phyloP scores from a whole-genome alignment of 2,113 vertebrate genomes.

The Willisornis vidua region DNA sequence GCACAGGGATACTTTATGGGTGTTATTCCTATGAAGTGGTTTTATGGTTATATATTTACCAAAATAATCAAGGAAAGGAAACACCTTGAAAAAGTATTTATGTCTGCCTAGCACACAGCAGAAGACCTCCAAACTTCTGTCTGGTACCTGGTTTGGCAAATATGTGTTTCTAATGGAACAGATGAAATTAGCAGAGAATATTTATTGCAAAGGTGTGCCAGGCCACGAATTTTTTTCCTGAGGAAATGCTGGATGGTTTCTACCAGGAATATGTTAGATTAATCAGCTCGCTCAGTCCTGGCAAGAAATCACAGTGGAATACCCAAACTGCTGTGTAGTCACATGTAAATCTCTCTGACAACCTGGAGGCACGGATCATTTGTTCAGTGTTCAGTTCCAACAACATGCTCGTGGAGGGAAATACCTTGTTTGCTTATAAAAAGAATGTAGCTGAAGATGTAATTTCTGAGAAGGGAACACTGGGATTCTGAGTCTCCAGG shows the following conservation, averaged over 20 bases:
- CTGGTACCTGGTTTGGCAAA: not conserved
- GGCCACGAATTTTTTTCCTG: not conserved
- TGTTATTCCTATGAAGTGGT: not conserved
- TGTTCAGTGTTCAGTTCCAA: not conserved
- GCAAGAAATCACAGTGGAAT: conserved; percentile 28
- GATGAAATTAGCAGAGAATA: not conserved
- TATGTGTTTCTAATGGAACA: not conserved
- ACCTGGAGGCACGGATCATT: conserved; percentile 29
- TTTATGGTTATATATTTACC: not conserved
- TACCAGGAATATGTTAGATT: conserved; percentile 24
- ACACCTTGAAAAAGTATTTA: conserved; percentile 43
- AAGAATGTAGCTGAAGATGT: not conserved
- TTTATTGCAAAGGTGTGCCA: not conserved
- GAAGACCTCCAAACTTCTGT: not conserved
- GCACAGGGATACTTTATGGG: not conserved
- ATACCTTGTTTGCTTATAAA: conserved; percentile 18
- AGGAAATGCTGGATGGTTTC: not conserved
- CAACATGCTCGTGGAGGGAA: not conserved
- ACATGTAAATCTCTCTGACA: conserved; percentile 48
- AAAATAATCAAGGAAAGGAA: conserved; percentile 7
- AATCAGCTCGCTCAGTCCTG: not conserved
- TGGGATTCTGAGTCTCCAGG: not conserved
- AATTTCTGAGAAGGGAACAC: not conserved
- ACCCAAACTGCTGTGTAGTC: not conserved
- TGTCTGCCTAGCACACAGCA: not conserved